Base-by-base conservation (phyloP, 2,113 vertebrate genomes). In the Syrrhaptes paradoxus region DNA sequence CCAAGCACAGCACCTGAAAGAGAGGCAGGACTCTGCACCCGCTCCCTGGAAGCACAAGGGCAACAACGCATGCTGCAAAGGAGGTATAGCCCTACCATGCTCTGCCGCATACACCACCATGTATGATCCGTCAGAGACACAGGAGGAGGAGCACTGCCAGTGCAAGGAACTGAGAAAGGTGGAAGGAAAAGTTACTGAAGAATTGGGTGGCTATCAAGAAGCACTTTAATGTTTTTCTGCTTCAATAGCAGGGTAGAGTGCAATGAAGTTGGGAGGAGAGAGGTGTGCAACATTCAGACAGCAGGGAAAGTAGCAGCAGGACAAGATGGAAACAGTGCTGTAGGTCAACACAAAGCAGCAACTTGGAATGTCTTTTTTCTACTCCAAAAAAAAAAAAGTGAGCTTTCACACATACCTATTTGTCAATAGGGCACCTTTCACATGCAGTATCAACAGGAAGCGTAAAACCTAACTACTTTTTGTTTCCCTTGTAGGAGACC, bases 21-120 rank as follows among this genome's bases (percentile, higher is more conserved):
- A 58, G 31, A 63, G 59, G 36, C 36, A 94, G 65, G 62, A 51
- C 19, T 25, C 84, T 57, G n/a, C 22, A 36, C 62, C 20, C 24
- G 24, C 34, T 65, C 51, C 11, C 52, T 86, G 32, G 38, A 76
- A 74, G 20, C 0, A 0, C 4, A 29, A 68, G 36, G 38, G 2
- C 49, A 9, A 43, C 25, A 75, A 36, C 0, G 2, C 19, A 4
- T 0, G 0, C 10, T n/a, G 22, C 29, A 70, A 59, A 65, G 26
- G 10, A 61, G 48, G 32, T 6, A 17, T 34, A 84, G 32, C 43
- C 45, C 55, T 15, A 25, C 31, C 34, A 24, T 0, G 0, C 73
- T 65, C 29, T 52, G 13, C 43, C 51, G n/a, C 18, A 31, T 3
- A 25, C 29, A 63, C 22, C 0, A 0, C 3, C 1, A 17, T 21